A percentile compares a stretch with the other conserved stretches of the same genome.
Evolutionary conservation across 1,140 invertebrate genomes (phyloP).

Genomic region (Elymnias hypermnestra): DNA sequence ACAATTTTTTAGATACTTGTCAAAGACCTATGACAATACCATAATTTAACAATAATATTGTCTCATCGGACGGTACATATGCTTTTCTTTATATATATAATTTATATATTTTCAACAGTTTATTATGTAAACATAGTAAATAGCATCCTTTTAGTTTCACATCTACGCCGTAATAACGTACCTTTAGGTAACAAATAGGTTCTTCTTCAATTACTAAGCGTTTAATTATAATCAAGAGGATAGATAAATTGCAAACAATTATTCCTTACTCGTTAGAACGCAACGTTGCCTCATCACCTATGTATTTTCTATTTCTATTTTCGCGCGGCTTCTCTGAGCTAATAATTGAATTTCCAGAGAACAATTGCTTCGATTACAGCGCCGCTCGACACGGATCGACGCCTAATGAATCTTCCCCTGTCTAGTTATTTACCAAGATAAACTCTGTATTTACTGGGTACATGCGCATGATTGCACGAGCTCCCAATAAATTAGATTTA

Average conservation of each 20-base stretch:
- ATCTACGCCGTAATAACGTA: not conserved
- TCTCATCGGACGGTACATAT: too few relatives aligned
- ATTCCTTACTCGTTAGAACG: constrained; percentile 48
- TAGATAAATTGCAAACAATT: constrained; percentile 58
- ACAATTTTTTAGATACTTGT: too few relatives aligned
- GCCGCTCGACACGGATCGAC: constrained; percentile 64
- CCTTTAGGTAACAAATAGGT: constrained; percentile 18
- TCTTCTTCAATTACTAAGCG: constrained; percentile 32
- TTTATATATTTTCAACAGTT: too few relatives aligned
- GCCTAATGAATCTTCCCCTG: constrained; percentile 73
- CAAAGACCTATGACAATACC: too few relatives aligned
- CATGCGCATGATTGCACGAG: constrained; percentile 71
- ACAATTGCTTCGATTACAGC: constrained; percentile 73
- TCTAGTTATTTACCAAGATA: constrained; percentile 74
- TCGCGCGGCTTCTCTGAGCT: constrained; percentile 40
- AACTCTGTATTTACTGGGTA: constrained; percentile 68
- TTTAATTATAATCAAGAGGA: constrained; percentile 52
- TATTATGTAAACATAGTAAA: too few relatives aligned
- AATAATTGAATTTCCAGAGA: constrained; percentile 72
- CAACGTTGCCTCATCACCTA: constrained; percentile 40
- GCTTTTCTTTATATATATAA: too few relatives aligned
- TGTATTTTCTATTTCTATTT: constrained; percentile 36
- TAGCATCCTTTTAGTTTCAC: too few relatives aligned
- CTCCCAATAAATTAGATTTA: constrained; percentile 71
- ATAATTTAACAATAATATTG: too few relatives aligned